These are phyloP conservation scores for Pollenia angustigena DNA, from an alignment of 2,888 invertebrate species.

Conservation along the genomic window DNA sequence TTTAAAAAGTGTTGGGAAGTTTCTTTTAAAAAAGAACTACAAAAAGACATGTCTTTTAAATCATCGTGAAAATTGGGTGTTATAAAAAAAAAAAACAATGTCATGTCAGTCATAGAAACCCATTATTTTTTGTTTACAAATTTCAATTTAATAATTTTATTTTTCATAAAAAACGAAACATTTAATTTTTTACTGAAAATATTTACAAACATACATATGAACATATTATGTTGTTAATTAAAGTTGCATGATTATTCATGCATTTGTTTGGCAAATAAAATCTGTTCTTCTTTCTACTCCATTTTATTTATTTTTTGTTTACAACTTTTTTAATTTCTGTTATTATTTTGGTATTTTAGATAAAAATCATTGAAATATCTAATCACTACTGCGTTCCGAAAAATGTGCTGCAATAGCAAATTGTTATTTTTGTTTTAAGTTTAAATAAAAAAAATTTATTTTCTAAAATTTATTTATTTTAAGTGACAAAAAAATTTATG, in stretches of 20 bases:
- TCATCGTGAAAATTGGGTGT: too few species aligned
- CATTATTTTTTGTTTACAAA: too few species aligned
- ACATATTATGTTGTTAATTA: neutral
- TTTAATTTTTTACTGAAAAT: too few species aligned
- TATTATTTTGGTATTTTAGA: constrained; percentile 15
- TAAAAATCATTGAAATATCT: constrained; percentile 43
- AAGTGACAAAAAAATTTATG: constrained; percentile 24
- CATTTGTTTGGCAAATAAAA: constrained; percentile 30
- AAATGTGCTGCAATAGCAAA: constrained; percentile 46
- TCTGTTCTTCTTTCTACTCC: neutral
- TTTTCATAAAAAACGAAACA: too few species aligned
- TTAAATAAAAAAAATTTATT: constrained; percentile 14
- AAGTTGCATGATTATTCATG: constrained; percentile 27
- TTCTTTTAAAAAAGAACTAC: too few species aligned
- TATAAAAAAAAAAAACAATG: too few species aligned
- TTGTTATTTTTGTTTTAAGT: constrained; percentile 19
- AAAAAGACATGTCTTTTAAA: too few species aligned
- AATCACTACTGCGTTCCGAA: neutral
- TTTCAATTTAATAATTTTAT: too few species aligned
- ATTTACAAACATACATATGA: too few species aligned
- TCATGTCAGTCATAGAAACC: too few species aligned
- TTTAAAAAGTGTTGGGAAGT: too few species aligned
- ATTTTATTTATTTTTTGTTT: neutral
- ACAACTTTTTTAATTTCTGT: constrained; percentile 3
- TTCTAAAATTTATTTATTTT: constrained; percentile 53